Evolutionary conservation across 2,888 invertebrate genomes (phyloP).

Genomic region (Cataglyphis cursor): DNA sequence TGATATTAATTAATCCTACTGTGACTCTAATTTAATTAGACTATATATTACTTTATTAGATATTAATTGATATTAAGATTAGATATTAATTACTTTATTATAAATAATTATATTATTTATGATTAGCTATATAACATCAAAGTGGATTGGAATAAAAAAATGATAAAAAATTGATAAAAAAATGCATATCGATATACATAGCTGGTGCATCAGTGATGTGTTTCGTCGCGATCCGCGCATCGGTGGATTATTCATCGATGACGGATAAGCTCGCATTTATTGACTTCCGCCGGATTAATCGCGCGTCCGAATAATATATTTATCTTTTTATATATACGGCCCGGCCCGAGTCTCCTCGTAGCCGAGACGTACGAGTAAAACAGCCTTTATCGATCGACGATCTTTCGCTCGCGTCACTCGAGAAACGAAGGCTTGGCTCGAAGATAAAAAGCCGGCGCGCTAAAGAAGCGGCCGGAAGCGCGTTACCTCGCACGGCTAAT

Average conservation of each 20-base stretch:
- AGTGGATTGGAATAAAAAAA: slow-evolving; percentile 22
- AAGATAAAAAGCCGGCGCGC: slow-evolving; percentile 74
- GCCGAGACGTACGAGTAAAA: slow-evolving; percentile 57
- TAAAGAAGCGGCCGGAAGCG: slow-evolving; percentile 78
- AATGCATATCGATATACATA: slow-evolving; percentile 15
- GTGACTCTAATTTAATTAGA: neutral
- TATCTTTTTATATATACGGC: slow-evolving; percentile 65
- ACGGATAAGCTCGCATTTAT: slow-evolving; percentile 56
- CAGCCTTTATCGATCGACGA: slow-evolving; percentile 72
- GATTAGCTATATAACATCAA: neutral
- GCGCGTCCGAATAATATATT: slow-evolving; percentile 68
- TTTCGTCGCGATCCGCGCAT: slow-evolving; percentile 12
- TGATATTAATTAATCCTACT: neutral
- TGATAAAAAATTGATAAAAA: slow-evolving; percentile 12
- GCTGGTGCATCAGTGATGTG: neutral
- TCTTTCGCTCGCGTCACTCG: slow-evolving; percentile 79
- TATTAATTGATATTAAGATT: neutral
- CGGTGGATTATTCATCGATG: slow-evolving; percentile 10
- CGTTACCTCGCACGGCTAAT: slow-evolving; percentile 66
- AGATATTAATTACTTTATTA: slow-evolving; percentile 4
- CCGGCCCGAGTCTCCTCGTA: slow-evolving; percentile 47
- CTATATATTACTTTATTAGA: neutral
- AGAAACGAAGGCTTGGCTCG: slow-evolving; percentile 85
- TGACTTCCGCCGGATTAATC: slow-evolving; percentile 61
- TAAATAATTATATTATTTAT: neutral